Base-by-base conservation (phyloP, 2,888 invertebrate genomes). In the Noctua pronuba region DNA sequence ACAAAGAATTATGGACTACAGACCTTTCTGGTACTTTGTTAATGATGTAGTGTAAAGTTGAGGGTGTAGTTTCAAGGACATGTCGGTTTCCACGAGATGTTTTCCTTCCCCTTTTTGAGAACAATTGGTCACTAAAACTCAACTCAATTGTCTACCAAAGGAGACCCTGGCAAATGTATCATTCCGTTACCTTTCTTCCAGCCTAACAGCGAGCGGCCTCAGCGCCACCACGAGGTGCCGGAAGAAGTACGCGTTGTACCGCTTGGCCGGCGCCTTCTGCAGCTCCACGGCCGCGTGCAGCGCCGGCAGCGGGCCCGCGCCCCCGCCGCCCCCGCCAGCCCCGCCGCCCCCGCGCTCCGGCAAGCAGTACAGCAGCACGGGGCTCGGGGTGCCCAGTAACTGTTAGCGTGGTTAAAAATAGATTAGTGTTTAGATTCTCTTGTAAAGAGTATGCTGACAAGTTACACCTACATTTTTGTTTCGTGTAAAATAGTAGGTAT, bases 171-270 rank as follows among this genome's bases (percentile, higher is more conserved):
- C 1, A 28, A 28, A 28, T 28, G 60, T 60, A 64, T 64, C 1
- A n/a, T 7, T n/a, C 1, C 75, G 31, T 49, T 24, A 94, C 95
- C 95, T 97, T 94, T 99, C 99, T 92, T 99, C 99, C 21, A 99
- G 96, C 79, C 98, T 97, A 18, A 99, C 96, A 60, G 98, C 98
- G 79, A 99, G 97, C 75, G 99, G 98, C 73, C 98, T 98, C 75
- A 99, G 95, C 83, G 98, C 98, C 24, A 99, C 97, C 35, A 98
- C 97, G 78, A 99, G 95, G 93, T 99, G 98, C 96, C 98, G 98
- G 95, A 98, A 99, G 92, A 99, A 99, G 86, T 98, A 98, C 4
- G 99, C 99, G 95, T 99, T 98, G 95, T 98, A 97, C 82, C 97
- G 97, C 31, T 97, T 95, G 93, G 97, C 91, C 21, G 97, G 97